These are phyloP conservation scores for Zosterops pallidus DNA, from an alignment of 2,113 vertebrate species.

Conservation along the genomic window DNA sequence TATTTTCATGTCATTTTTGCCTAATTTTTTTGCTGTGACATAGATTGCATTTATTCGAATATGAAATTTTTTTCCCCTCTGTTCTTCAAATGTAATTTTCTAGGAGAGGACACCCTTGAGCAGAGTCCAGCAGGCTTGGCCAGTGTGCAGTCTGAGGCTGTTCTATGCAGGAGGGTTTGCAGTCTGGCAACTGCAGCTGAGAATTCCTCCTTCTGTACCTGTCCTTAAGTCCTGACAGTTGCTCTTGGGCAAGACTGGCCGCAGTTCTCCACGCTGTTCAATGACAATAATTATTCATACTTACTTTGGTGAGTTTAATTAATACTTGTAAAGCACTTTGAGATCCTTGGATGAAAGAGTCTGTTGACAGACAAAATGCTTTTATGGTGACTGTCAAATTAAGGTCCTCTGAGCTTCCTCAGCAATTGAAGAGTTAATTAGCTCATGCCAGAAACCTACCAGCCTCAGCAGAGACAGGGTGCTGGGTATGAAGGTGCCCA, in stretches of 20 bases:
- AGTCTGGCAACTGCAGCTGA: background rate
- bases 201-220: rapidly evolving
- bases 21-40: background rate
- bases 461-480: background rate
- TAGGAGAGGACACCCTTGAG: background rate
- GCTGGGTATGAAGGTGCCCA: background rate
- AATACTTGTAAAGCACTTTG: slow-evolving; percentile 18
- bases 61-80: background rate
- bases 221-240: background rate
- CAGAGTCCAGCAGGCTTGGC: background rate
- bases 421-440: slow-evolving; percentile 38
- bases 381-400: slow-evolving; percentile 24
- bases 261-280: background rate
- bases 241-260: slow-evolving; percentile 1
- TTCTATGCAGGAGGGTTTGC: background rate
- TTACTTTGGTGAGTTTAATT: slow-evolving; percentile 40
- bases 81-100: background rate
- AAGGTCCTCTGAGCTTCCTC: slow-evolving; percentile 22
- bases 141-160: background rate
- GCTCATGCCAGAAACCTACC: background rate
- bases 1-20: background rate
- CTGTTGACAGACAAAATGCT: slow-evolving; percentile 47
- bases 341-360: slow-evolving; percentile 41
- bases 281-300: slow-evolving; percentile 22
- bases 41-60: background rate